Evolutionary conservation across 2,888 invertebrate species (phyloP).

Genomic region (Diadegma fenestrale): DNA sequence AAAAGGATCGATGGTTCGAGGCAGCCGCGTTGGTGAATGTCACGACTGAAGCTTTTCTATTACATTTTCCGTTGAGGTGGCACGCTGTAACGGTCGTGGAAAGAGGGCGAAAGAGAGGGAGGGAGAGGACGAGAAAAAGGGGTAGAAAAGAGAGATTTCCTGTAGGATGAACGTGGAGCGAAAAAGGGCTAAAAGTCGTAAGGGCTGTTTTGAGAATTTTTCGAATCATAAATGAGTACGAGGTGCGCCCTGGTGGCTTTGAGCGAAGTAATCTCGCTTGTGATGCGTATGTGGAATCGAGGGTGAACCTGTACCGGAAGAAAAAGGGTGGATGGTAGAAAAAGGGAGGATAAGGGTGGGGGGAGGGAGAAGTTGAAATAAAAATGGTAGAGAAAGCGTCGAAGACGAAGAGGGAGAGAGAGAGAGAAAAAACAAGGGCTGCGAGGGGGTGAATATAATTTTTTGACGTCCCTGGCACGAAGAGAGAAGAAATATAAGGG

Average conservation of each 20-base stretch:
- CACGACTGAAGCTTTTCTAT: slow-evolving; percentile 71
- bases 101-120: neutral
- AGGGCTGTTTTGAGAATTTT: neutral
- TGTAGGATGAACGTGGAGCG: neutral
- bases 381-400: slow-evolving; percentile 21
- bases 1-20: slow-evolving; percentile 70
- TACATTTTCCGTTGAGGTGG: slow-evolving; percentile 65
- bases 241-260: neutral
- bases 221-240: neutral
- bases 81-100: slow-evolving; percentile 42
- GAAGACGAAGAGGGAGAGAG: slow-evolving; percentile 31
- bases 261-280: neutral
- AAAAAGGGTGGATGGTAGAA: slow-evolving; percentile 29
- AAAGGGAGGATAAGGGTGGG: neutral
- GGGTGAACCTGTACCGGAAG: slow-evolving; percentile 8
- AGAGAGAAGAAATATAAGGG: slow-evolving; percentile 53
- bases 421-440: slow-evolving; percentile 43
- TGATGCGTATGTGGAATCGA: neutral
- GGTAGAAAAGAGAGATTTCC: neutral
- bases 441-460: slow-evolving; percentile 66
- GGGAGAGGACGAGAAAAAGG: neutral
- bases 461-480: slow-evolving; percentile 63
- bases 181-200: slow-evolving; percentile 12
- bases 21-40: slow-evolving; percentile 69
- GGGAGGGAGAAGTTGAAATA: slow-evolving; percentile 13